Evolutionary conservation across 2,797 vertebrate species (phyloP).

Genomic region (Chloroceryle inda): DNA sequence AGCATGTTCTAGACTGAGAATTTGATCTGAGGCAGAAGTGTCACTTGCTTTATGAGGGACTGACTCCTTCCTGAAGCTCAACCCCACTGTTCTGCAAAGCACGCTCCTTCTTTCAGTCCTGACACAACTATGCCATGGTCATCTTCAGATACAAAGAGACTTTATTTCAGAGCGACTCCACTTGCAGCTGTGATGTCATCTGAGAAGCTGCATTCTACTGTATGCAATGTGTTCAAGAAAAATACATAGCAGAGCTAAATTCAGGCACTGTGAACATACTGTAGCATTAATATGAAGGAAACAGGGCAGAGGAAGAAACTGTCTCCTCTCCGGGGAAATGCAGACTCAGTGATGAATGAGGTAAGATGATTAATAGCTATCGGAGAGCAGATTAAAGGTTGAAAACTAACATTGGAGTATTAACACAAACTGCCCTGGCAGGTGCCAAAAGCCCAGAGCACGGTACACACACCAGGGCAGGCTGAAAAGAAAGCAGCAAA

Average conservation of each 20-base stretch:
- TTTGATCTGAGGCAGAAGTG: background rate
- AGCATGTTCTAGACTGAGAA: background rate
- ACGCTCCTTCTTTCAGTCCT: background rate
- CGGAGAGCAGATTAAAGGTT: background rate
- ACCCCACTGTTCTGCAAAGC: background rate
- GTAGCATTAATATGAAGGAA: background rate
- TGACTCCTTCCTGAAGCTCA: background rate
- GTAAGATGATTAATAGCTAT: background rate
- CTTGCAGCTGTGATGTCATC: background rate
- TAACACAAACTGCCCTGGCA: background rate
- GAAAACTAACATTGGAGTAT: background rate
- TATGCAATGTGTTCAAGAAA: background rate
- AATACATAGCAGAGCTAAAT: background rate
- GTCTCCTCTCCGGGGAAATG: background rate
- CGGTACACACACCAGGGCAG: background rate
- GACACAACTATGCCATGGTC: fast-evolving
- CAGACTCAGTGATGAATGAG: background rate
- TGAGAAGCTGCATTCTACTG: background rate
- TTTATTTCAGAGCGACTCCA: background rate
- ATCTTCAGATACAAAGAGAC: background rate
- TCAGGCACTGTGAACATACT: background rate
- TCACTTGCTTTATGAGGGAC: fast-evolving
- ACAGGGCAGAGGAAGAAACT: background rate
- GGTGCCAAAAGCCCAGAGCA: background rate
- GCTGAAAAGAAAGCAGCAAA: background rate